Evolutionary conservation across 2,888 invertebrate genomes (phyloP).

Genomic region (Boloria selene): DNA sequence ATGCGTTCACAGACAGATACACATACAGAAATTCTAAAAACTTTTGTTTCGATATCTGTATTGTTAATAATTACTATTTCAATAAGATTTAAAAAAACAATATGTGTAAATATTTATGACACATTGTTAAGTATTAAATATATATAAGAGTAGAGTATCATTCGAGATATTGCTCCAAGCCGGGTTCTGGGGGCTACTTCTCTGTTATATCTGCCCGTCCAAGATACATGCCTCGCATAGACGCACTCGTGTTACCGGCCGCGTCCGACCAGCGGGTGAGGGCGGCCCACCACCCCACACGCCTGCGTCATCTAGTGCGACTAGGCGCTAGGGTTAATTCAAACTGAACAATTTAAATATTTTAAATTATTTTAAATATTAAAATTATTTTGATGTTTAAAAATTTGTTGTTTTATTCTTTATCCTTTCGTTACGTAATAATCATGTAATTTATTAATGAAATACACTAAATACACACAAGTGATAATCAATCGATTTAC

Average conservation of each 20-base stretch:
- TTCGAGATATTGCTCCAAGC: conserved; percentile 55
- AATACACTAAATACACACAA: too few species aligned
- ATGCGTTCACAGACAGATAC: too few species aligned
- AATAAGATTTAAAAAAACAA: too few species aligned
- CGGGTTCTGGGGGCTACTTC: conserved; percentile 81
- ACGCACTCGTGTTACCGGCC: conserved; percentile 82
- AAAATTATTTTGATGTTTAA: conserved; percentile 8
- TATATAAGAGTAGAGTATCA: conserved; percentile 56
- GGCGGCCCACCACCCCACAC: conserved; percentile 49
- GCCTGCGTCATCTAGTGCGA: conserved; percentile 77
- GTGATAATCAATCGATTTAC: too few species aligned
- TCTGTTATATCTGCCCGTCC: conserved; percentile 82
- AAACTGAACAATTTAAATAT: conserved; percentile 63
- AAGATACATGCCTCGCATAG: conserved; percentile 83
- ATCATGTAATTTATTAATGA: too few species aligned
- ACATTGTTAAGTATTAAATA: not conserved
- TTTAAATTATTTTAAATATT: conserved; percentile 42
- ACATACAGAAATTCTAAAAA: too few species aligned
- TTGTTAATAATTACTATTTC: too few species aligned
- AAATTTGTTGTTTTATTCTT: not conserved
- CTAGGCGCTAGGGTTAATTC: conserved; percentile 80
- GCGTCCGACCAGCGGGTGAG: conserved; percentile 67
- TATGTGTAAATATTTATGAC: too few species aligned
- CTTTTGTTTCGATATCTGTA: too few species aligned
- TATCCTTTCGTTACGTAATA: too few species aligned